phyloP scores from a whole-genome alignment of 2,113 vertebrate genomes.

The Ivindomyrus marchei region DNA sequence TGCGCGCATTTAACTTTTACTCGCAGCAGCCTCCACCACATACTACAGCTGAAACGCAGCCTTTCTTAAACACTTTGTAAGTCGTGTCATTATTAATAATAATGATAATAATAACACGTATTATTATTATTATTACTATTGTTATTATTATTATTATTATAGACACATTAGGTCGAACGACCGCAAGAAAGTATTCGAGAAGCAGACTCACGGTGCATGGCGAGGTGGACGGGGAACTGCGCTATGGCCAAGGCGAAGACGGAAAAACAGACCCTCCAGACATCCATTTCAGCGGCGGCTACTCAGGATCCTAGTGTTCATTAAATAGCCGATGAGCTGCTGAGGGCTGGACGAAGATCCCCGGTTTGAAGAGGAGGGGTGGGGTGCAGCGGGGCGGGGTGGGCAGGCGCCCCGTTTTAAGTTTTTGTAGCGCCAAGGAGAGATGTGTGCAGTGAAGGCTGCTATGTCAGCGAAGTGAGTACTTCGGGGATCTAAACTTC shows the following conservation, averaged over 20 bases:
- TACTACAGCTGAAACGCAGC: not conserved
- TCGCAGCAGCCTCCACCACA: not conserved
- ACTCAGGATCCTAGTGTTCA: not conserved
- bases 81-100: not conserved
- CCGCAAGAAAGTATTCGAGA: not conserved
- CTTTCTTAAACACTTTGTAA: not conserved
- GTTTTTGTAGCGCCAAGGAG: not conserved
- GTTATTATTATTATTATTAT: not conserved
- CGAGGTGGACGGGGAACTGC: not conserved
- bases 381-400: not conserved
- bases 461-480: slow-evolving; percentile 5
- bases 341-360: not conserved
- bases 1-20: not conserved
- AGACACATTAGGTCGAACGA: not conserved
- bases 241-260: not conserved
- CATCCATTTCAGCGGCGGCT: not conserved
- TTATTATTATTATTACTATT: not conserved
- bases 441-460: not conserved
- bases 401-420: not conserved
- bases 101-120: not conserved
- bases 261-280: not conserved
- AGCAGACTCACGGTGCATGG: not conserved
- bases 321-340: not conserved
- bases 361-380: not conserved
- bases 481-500: not conserved